Conservation (phyloP, 2,797 vertebrate species). For the Poeciliopsis paucimaculata region DNA sequence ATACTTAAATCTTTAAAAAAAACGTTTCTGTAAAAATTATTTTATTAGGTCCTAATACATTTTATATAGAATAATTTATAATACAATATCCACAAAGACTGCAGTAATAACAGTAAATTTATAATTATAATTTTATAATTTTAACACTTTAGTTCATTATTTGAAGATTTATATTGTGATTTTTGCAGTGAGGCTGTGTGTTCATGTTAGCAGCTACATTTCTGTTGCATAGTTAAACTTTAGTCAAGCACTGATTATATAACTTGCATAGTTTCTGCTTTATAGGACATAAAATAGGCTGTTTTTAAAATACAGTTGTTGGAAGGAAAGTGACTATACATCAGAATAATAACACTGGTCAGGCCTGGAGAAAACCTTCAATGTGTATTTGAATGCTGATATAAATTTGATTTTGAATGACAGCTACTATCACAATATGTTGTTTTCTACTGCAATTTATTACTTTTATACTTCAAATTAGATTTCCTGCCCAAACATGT, state of each 20-base stretch:
- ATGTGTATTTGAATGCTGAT: neutral
- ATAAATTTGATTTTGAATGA: neutral
- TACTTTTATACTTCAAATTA: neutral
- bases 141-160: neutral
- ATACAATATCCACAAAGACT: neutral
- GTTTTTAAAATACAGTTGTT: neutral
- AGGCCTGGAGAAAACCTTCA: neutral
- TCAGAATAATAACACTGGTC: no score
- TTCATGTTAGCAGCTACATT: no score
- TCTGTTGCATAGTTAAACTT: no score
- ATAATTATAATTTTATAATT: no score
- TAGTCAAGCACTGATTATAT: no score
- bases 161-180: neutral
- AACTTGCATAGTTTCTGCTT: neutral
- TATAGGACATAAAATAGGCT: neutral
- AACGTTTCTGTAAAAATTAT: neutral
- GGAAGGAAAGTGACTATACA: neutral
- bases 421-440: no score
- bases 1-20: neutral
- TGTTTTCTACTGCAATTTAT: no score
- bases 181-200: neutral
- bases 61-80: neutral
- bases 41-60: neutral
- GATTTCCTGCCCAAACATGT: no score
- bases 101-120: neutral